These are phyloP conservation scores for Acronicta alni DNA, from an alignment of 2,888 invertebrate genomes.

Conservation along the genomic window DNA sequence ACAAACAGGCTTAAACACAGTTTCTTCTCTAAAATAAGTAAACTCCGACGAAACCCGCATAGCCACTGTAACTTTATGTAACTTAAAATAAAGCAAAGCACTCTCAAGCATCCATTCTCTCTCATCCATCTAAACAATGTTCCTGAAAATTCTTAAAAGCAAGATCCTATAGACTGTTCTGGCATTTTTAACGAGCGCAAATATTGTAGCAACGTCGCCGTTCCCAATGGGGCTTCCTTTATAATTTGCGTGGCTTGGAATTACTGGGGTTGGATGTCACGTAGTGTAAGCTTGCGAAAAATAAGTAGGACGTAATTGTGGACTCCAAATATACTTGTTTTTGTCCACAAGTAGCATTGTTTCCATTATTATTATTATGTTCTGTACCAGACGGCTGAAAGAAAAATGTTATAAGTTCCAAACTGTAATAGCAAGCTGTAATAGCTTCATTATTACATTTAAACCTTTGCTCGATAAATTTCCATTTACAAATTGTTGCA, in stretches of 20 bases:
- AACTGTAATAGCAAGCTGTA: too few relatives aligned
- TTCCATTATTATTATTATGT: too few relatives aligned
- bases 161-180: constrained; percentile 32
- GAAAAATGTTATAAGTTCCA: too few relatives aligned
- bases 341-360: too few relatives aligned
- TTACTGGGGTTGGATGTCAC: constrained; percentile 22
- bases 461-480: too few relatives aligned
- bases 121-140: constrained; percentile 42
- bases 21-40: too few relatives aligned
- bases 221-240: constrained; percentile 53
- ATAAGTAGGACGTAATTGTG: not conserved
- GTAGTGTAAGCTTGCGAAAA: constrained; percentile 14
- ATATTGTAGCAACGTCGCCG: constrained; percentile 58
- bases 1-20: too few relatives aligned
- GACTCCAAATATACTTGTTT: too few relatives aligned
- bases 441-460: too few relatives aligned
- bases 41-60: not conserved
- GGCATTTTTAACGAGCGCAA: constrained; percentile 63
- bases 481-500: too few relatives aligned
- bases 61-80: constrained; percentile 12
- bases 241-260: constrained; percentile 57
- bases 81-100: constrained; percentile 22
- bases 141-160: constrained; percentile 45
- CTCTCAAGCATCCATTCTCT: constrained; percentile 50
- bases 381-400: too few relatives aligned